These are phyloP conservation scores for Drosophila nr. fundita DNA, from an alignment of 2,888 invertebrate species.

Conservation along the genomic window DNA sequence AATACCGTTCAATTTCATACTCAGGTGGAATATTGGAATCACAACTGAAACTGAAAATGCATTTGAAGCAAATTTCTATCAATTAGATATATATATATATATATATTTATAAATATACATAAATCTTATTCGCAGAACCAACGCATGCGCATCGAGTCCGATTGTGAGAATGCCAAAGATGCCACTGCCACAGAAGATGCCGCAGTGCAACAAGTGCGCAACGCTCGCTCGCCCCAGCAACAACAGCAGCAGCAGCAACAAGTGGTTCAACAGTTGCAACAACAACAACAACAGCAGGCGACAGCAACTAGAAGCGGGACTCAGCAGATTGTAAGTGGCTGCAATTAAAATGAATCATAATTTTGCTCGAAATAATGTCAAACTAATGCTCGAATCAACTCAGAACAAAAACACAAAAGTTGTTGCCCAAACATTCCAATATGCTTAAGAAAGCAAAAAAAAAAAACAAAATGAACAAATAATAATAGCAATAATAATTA, in stretches of 20 bases:
- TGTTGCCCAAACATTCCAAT: slow-evolving; percentile 15
- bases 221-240: slow-evolving; percentile 63
- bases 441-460: neutral
- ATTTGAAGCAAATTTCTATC: neutral
- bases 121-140: slow-evolving; percentile 77
- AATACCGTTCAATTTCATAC: neutral
- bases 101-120: neutral
- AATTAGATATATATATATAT: neutral
- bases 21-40: neutral
- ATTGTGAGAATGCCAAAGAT: slow-evolving; percentile 80
- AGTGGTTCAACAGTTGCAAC: slow-evolving; percentile 37
- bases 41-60: neutral
- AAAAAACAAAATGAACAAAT: neutral
- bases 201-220: slow-evolving; percentile 50
- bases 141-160: slow-evolving; percentile 83
- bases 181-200: slow-evolving; percentile 54
- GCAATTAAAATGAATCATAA: slow-evolving; percentile 60
- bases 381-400: slow-evolving; percentile 15
- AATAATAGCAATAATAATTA: slow-evolving; percentile 6
- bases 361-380: slow-evolving; percentile 27
- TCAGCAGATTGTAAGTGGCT: slow-evolving; percentile 77
- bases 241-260: slow-evolving; percentile 60
- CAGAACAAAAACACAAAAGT: neutral
- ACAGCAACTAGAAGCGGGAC: slow-evolving; percentile 59
- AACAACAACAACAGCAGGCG: slow-evolving; percentile 56